These are phyloP conservation scores for Anisognathus igniventris DNA, from an alignment of 2,797 vertebrate genomes.

Conservation along the genomic window DNA sequence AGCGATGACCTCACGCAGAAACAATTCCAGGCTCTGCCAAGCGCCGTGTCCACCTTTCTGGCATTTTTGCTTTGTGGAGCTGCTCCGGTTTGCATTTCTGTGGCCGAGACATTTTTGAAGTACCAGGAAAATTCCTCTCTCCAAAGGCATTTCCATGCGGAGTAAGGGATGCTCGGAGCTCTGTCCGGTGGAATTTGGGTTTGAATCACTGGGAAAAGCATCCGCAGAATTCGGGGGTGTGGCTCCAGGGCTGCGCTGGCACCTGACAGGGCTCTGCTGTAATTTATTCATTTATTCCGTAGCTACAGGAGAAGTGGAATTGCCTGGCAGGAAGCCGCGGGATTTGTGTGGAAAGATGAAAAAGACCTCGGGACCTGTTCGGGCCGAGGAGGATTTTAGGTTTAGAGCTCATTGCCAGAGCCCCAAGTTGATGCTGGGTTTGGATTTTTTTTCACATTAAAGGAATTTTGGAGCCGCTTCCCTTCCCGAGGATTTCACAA, in stretches of 20 bases:
- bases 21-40: not conserved
- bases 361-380: not conserved
- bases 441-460: not conserved
- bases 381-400: not conserved
- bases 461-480: not conserved
- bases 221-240: conserved; percentile 32
- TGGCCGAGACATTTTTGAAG: not conserved
- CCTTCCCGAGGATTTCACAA: not conserved
- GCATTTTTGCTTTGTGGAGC: not conserved
- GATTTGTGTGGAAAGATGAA: not conserved
- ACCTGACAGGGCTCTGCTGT: not conserved
- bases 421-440: fast-evolving
- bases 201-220: conserved; percentile 36
- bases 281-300: not conserved
- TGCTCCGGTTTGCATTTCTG: not conserved
- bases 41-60: not conserved
- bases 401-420: not conserved
- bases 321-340: not conserved
- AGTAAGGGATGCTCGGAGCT: not conserved
- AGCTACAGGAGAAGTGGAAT: not conserved
- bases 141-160: not conserved
- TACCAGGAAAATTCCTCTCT: not conserved
- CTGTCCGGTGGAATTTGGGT: fast-evolving
- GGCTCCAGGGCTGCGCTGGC: not conserved
- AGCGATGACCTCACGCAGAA: not conserved